A percentile compares a stretch with the other conserved stretches of the same genome.
Conservation (phyloP, 2,113 vertebrate genomes). For the Pelmatolapia mariae region DNA sequence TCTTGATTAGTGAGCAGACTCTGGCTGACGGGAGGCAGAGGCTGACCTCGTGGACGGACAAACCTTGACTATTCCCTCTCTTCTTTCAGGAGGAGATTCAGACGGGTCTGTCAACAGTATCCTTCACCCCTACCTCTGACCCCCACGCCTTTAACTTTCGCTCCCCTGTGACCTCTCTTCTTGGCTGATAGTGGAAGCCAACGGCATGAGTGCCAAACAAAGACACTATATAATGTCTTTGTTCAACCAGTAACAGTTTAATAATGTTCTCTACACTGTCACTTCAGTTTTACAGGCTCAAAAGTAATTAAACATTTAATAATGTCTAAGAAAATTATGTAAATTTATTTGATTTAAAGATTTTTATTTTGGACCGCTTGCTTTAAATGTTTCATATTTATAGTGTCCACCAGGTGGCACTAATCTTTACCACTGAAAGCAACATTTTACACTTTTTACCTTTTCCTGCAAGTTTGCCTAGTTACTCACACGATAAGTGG, state of each 20-base stretch:
- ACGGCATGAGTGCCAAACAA: not conserved
- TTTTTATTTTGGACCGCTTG: not conserved
- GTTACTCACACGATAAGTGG: not conserved
- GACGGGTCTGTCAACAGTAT: constrained; percentile 3
- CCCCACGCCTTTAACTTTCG: not conserved
- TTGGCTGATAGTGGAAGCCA: not conserved
- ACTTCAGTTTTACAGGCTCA: not conserved
- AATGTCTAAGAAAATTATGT: not conserved
- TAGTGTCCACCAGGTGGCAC: not conserved
- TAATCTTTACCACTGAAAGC: not conserved
- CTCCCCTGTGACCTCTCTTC: not conserved
- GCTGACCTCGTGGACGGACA: not conserved
- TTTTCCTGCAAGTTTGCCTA: not conserved
- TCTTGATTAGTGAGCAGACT: not conserved
- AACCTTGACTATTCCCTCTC: not conserved
- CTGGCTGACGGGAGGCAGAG: not conserved
- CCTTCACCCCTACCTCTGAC: not conserved
- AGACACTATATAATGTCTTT: not conserved
- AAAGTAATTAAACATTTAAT: not conserved
- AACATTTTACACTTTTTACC: not conserved
- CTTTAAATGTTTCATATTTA: not conserved
- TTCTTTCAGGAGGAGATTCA: constrained; percentile 28
- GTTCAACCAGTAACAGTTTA: not conserved
- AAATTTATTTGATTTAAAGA: not conserved
- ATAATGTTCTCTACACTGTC: not conserved